Conservation (phyloP, 37 sponge, comb jelly and placozoan species). For the Bolinopsis microptera region DNA sequence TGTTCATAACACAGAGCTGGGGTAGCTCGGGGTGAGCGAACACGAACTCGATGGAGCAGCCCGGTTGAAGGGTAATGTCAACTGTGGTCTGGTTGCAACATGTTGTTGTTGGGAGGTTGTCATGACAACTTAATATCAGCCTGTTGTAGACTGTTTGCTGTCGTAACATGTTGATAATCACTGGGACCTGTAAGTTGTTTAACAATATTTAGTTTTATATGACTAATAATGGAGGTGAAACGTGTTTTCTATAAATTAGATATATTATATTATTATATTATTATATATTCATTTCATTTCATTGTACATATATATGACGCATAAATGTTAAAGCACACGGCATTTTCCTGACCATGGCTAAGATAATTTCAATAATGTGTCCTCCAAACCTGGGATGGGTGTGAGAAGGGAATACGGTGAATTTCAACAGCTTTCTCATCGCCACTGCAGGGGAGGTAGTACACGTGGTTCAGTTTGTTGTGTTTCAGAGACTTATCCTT, state of each 20-base stretch:
- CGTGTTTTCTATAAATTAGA: too few species aligned
- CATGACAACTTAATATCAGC: constrained; percentile 16
- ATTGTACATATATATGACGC: too few species aligned
- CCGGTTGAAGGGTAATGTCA: neutral
- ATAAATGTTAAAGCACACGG: too few species aligned
- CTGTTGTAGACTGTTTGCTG: constrained; percentile 23
- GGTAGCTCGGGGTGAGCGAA: constrained; percentile 22
- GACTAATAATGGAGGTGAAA: too few species aligned
- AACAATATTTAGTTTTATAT: neutral
- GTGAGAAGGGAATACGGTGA: constrained; percentile 28
- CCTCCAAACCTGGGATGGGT: constrained; percentile 62
- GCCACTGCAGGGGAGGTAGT: neutral
- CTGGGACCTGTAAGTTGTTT: neutral
- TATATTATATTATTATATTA: too few species aligned
- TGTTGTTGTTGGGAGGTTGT: neutral
- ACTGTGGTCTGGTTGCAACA: neutral
- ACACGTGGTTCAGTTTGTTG: constrained; percentile 28
- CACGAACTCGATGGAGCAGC: neutral
- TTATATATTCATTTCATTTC: too few species aligned
- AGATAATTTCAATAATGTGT: too few species aligned
- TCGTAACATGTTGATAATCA: neutral
- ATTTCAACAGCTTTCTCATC: neutral
- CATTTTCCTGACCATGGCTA: too few species aligned
- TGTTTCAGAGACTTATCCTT: neutral
- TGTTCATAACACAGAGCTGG: constrained; percentile 8